These are phyloP conservation scores for Macrotis lagotis DNA, from an alignment of 2,113 vertebrate genomes.

Conservation along the genomic window DNA sequence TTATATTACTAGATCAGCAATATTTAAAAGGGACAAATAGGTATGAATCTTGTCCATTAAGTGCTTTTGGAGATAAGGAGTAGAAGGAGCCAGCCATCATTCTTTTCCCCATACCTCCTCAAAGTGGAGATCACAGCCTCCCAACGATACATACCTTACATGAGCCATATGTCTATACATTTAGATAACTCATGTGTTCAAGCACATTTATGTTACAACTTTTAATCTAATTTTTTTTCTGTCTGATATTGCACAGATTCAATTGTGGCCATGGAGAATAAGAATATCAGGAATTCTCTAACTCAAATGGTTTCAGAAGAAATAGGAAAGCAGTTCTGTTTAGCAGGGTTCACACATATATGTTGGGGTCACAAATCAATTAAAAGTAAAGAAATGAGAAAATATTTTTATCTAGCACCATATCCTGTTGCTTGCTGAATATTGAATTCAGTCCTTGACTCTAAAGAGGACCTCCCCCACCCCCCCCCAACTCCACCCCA, in stretches of 20 bases:
- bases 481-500: too few species aligned
- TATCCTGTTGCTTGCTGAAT: neutral
- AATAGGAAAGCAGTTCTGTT: neutral
- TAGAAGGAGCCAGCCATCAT: neutral
- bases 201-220: neutral
- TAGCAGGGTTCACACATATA: neutral
- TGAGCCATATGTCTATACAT: neutral
- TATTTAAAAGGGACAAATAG: neutral
- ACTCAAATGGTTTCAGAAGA: neutral
- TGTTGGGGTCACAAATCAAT: neutral
- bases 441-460: neutral
- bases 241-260: neutral
- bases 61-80: neutral
- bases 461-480: too few species aligned
- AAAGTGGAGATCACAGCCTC: neutral
- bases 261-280: neutral
- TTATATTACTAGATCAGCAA: neutral
- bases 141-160: neutral
- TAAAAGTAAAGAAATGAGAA: neutral
- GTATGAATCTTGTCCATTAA: neutral
- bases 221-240: neutral
- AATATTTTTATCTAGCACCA: neutral
- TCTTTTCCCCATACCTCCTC: neutral
- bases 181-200: neutral
- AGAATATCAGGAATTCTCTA: neutral